These are phyloP conservation scores for Cephus pulcher DNA, from an alignment of 2,888 invertebrate genomes.

Conservation along the genomic window DNA sequence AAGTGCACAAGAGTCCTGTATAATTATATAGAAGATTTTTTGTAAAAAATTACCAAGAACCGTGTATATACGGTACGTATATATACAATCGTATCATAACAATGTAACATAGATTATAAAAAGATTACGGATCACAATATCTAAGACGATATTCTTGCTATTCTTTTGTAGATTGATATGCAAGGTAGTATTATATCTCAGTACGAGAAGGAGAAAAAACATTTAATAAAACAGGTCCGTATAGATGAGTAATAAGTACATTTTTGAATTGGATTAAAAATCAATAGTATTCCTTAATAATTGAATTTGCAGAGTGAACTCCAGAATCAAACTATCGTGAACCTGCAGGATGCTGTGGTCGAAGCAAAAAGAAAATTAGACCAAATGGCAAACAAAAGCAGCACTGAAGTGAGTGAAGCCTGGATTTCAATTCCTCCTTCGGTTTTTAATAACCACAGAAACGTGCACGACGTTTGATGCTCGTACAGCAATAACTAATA, in stretches of 20 bases:
- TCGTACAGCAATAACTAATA: conserved; percentile 18
- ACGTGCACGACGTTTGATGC: conserved; percentile 63
- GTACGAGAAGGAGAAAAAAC: conserved; percentile 53
- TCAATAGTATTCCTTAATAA: conserved; percentile 13
- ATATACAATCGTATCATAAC: neutral
- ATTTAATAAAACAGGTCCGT: conserved; percentile 54
- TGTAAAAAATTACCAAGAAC: neutral
- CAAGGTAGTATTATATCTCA: conserved; percentile 48
- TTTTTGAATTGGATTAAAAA: neutral
- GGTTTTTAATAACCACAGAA: conserved; percentile 52
- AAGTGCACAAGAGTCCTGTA: neutral
- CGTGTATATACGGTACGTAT: neutral
- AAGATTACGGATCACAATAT: neutral
- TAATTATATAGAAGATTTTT: neutral
- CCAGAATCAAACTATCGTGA: conserved; percentile 60
- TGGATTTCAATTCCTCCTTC: conserved; percentile 58
- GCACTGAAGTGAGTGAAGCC: conserved; percentile 60
- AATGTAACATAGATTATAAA: neutral
- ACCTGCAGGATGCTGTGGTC: conserved; percentile 58
- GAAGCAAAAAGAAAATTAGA: conserved; percentile 59
- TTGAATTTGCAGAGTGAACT: conserved; percentile 50
- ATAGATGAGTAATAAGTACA: neutral
- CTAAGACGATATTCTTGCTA: neutral
- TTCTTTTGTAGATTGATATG: conserved; percentile 49
- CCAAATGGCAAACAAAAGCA: conserved; percentile 55